Base-by-base conservation (phyloP, 2,797 vertebrate genomes). In the Typhlichthys eigenmanni region DNA sequence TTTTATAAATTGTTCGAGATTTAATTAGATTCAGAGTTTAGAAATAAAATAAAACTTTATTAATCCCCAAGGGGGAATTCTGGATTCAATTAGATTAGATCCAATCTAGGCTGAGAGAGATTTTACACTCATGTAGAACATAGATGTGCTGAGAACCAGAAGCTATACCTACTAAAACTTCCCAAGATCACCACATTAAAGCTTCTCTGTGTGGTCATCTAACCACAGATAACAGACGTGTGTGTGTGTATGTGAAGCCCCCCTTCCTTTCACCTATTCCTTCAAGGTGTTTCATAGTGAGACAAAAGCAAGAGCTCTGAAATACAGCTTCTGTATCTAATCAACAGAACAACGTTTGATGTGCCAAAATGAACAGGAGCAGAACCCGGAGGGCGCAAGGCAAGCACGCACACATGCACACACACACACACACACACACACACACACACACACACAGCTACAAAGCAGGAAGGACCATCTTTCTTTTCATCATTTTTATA, bases 401-500 rank as follows among this genome's bases (percentile, higher is more conserved):
- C 74, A 64, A 76, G 66, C 81, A 29, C 24, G 24, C 24, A 3
- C 24, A 24, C 24, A 0, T 2, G 3, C 19, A 2, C 17, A 19
- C 17, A 19, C 19, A 19, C 19, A 19, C 2, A 24, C 19, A 3
- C 24, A 4, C 24, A 0, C 24, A 1, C 24, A 1, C 24, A 4
- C 24, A 29, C 24, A 4, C 24, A 29, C 3, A 29, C 24, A 29
- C 24, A 4, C 24, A 29, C 24, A 29, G 24, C 24, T 29, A 75
- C 67, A 32, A 62, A 82, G 72, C 79, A 86, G 86, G 81, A 84
- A 87, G 11, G 80, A 75, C 62, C 9, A 65, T 83, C 76, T 89
- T 79, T 83, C 89, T 88, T 90, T 89, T 90, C 85, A 90, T 89
- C 89, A 87, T 89, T 87, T 90, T 90, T 88, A 89, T 72, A 84